Conservation (phyloP, 2,888 invertebrate species). For the Ichneumon xanthorius region DNA sequence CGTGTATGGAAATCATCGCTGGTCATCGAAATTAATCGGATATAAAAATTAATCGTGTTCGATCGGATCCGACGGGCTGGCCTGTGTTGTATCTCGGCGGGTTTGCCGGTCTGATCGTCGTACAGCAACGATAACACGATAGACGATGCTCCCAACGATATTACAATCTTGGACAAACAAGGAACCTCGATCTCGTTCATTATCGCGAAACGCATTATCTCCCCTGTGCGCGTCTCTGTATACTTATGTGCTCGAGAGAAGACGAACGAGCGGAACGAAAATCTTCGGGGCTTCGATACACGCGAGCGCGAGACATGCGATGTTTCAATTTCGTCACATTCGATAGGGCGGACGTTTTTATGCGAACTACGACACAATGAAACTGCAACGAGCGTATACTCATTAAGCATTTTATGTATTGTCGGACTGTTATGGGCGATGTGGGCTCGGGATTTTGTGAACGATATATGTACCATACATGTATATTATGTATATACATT, state of each 20-base stretch:
- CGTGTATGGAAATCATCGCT: constrained; percentile 33
- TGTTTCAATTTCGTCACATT: not conserved
- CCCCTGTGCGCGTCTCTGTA: not conserved
- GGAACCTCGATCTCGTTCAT: constrained; percentile 47
- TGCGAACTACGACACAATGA: not conserved
- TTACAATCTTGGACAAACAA: constrained; percentile 51
- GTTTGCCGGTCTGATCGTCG: constrained; percentile 4
- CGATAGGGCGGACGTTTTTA: not conserved
- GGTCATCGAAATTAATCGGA: constrained; percentile 33
- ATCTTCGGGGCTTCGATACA: not conserved
- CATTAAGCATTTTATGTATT: not conserved
- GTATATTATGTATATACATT: not conserved
- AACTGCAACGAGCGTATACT: constrained; percentile 5
- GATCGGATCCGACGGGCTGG: not conserved
- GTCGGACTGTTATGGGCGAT: not conserved
- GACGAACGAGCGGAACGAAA: not conserved
- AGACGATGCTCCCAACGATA: constrained; percentile 10
- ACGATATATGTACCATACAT: too few species aligned
- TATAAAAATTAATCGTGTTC: constrained; percentile 40
- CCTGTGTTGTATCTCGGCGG: not conserved
- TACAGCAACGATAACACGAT: constrained; percentile 30
- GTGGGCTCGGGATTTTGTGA: not conserved
- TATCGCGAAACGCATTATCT: constrained; percentile 37
- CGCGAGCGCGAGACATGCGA: not conserved
- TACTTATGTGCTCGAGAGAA: not conserved